These are phyloP conservation scores for Tenualosa thibaudeaui DNA, from an alignment of 2,797 vertebrate species.

Conservation along the genomic window DNA sequence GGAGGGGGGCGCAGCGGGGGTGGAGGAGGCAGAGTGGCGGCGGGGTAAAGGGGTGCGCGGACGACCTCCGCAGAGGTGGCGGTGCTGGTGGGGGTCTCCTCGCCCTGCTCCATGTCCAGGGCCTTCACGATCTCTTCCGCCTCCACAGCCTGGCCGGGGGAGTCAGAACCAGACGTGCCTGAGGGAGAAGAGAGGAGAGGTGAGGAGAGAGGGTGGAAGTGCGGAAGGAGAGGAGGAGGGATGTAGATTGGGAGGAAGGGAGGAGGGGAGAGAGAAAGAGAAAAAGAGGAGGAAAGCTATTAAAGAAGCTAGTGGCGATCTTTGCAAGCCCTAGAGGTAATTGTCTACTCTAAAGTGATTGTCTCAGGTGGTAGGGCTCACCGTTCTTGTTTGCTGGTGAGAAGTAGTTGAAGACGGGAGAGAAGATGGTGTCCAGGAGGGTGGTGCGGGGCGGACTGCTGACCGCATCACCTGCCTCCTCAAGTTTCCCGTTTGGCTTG, in stretches of 20 bases:
- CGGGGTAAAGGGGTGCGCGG: conserved; percentile 65
- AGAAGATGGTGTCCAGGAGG: conserved; percentile 96
- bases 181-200: background rate
- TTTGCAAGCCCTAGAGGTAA: no score
- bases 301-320: background rate
- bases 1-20: conserved; percentile 71
- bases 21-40: conserved; percentile 74
- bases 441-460: conserved; percentile 91
- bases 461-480: conserved; percentile 76
- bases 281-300: background rate
- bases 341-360: no score
- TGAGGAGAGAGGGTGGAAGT: background rate
- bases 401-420: conserved; percentile 98
- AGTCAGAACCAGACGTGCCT: conserved; percentile 91
- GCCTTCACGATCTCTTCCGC: conserved; percentile 97
- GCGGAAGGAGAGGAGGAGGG: background rate
- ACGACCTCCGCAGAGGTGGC: conserved; percentile 69
- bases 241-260: background rate
- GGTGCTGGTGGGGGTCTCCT: conserved; percentile 87
- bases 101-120: conserved; percentile 92
- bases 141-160: conserved; percentile 90
- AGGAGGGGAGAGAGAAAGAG: background rate
- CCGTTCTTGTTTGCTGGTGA: conserved; percentile 98
- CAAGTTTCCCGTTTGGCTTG: conserved; percentile 91
- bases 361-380: conserved; percentile 53